Evolutionary conservation across 1,140 invertebrate genomes (phyloP).

Genomic region (Zaprionus vittiger): DNA sequence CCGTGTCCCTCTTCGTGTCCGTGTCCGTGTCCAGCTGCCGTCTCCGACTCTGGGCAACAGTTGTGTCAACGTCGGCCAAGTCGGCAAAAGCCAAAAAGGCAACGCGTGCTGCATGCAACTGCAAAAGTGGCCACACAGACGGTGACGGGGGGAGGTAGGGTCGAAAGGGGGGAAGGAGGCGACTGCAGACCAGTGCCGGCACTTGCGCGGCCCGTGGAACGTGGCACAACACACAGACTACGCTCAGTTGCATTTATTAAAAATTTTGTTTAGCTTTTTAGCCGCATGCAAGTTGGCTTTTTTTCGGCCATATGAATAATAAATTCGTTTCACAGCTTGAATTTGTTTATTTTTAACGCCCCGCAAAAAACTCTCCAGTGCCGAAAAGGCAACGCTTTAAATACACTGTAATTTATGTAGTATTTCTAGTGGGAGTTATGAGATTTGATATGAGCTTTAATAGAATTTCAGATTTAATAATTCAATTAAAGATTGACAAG

Average conservation of each 20-base stretch:
- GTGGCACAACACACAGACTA: constrained; percentile 27
- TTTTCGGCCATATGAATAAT: constrained; percentile 64
- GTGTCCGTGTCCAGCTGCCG: constrained; percentile 18
- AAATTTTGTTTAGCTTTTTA: constrained; percentile 61
- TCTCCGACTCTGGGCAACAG: constrained; percentile 55
- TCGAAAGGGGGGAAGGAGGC: neutral
- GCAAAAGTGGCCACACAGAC: constrained; percentile 50
- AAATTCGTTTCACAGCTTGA: constrained; percentile 47
- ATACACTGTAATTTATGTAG: constrained; percentile 9
- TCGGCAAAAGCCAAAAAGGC: constrained; percentile 38
- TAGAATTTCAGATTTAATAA: neutral
- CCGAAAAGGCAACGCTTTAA: constrained; percentile 3
- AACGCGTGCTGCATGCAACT: constrained; percentile 73
- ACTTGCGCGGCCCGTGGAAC: constrained; percentile 13
- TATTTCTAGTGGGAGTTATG: neutral
- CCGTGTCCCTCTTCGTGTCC: constrained; percentile 13
- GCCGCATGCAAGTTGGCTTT: constrained; percentile 38
- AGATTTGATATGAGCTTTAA: neutral
- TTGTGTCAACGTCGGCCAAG: constrained; percentile 52
- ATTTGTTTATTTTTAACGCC: constrained; percentile 16
- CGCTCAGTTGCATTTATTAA: constrained; percentile 55
- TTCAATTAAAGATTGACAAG: neutral
- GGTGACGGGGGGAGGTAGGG: neutral
- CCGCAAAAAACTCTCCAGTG: neutral
- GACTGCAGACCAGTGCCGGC: neutral